Percentiles rank a stretch among this genome's conserved stretches.
Conservation (phyloP, 2,888 invertebrate species). For the Endotricha flammealis region DNA sequence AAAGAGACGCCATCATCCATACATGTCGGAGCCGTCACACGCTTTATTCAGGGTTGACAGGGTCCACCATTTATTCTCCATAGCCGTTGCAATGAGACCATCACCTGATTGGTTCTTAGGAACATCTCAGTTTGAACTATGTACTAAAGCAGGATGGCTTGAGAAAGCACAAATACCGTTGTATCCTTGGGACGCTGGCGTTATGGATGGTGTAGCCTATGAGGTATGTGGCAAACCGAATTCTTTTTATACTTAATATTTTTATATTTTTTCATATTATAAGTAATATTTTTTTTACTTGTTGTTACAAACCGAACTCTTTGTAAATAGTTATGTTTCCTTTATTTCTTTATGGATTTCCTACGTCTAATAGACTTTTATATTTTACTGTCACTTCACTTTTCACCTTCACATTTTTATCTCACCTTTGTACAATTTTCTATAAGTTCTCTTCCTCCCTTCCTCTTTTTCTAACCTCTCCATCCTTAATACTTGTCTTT, state of each 20-base stretch:
- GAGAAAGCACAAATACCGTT: constrained; percentile 40
- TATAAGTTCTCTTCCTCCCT: too few relatives aligned
- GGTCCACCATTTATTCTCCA: constrained; percentile 60
- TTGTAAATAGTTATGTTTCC: too few relatives aligned
- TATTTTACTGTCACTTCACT: too few relatives aligned
- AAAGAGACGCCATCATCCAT: constrained; percentile 54
- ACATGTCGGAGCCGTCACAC: constrained; percentile 59
- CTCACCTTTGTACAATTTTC: too few relatives aligned
- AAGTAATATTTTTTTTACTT: too few relatives aligned
- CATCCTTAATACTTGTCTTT: too few relatives aligned
- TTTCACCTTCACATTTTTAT: too few relatives aligned
- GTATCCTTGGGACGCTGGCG: constrained; percentile 68
- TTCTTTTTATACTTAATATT: not conserved
- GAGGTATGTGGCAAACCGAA: constrained; percentile 38
- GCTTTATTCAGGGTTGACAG: constrained; percentile 61
- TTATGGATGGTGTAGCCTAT: constrained; percentile 60
- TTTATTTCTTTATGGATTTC: too few relatives aligned
- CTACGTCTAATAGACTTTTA: too few relatives aligned
- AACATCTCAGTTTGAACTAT: constrained; percentile 57
- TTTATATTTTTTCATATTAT: not conserved
- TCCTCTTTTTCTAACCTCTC: too few relatives aligned
- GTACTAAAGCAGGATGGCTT: constrained; percentile 50
- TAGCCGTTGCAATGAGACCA: constrained; percentile 58
- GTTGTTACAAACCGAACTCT: too few relatives aligned
- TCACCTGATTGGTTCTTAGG: constrained; percentile 72